phyloP scores from a whole-genome alignment of 1,140 invertebrate genomes.

The Magallana ariakensis region DNA sequence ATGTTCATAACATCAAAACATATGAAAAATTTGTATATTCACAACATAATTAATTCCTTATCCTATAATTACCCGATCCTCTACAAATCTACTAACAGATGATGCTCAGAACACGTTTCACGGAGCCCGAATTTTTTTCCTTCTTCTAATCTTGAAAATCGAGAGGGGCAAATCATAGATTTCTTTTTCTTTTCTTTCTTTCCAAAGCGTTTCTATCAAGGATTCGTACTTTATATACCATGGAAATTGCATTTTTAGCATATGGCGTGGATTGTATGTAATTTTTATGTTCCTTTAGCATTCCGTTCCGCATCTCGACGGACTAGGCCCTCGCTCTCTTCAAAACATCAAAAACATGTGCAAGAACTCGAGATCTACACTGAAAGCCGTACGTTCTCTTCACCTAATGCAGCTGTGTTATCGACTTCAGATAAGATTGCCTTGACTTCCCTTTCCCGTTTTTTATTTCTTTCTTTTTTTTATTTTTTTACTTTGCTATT shows the following conservation, averaged over 20 bases:
- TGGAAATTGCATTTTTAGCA: slow-evolving; percentile 33
- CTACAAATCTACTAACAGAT: neutral
- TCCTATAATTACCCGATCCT: neutral
- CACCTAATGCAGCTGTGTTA: neutral
- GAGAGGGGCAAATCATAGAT: slow-evolving; percentile 22
- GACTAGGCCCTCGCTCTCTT: slow-evolving; percentile 13
- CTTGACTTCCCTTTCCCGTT: neutral
- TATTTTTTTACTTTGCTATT: neutral
- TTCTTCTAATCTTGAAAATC: slow-evolving; percentile 14
- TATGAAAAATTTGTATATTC: slow-evolving; percentile 29
- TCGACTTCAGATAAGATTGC: slow-evolving; percentile 1
- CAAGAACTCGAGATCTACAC: slow-evolving; percentile 30
- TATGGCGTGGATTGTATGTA: slow-evolving; percentile 35
- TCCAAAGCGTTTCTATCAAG: slow-evolving; percentile 27
- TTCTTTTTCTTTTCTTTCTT: slow-evolving; percentile 18
- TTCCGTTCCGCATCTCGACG: slow-evolving; percentile 1
- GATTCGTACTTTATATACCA: slow-evolving; percentile 25
- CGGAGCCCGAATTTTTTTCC: neutral
- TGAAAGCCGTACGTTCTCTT: slow-evolving; percentile 18
- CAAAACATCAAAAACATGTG: slow-evolving; percentile 25
- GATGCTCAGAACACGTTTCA: slow-evolving; percentile 1
- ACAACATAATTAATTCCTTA: slow-evolving; percentile 11
- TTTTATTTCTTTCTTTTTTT: neutral
- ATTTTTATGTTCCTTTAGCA: slow-evolving; percentile 21
- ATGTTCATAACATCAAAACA: slow-evolving; percentile 32